Percentiles rank a stretch among this genome's conserved stretches.
These are phyloP conservation scores for Ursus arctos DNA, from an alignment of 2,113 vertebrate genomes.

Conservation along the genomic window DNA sequence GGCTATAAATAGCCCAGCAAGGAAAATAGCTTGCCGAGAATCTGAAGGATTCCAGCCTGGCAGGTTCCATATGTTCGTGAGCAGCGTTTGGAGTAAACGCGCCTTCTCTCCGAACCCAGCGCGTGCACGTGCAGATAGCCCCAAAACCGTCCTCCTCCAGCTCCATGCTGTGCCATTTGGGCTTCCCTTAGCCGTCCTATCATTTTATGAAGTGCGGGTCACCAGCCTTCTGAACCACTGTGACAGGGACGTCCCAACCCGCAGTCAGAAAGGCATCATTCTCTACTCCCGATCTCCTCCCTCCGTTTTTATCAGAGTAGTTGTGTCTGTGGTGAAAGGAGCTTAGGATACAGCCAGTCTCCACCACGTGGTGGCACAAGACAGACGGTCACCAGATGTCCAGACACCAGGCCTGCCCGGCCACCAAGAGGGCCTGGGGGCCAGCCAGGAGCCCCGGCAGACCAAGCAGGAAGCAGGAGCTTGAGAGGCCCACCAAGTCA, in stretches of 20 bases:
- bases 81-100: background rate
- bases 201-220: background rate
- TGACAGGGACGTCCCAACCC: background rate
- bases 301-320: too few species aligned
- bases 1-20: background rate
- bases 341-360: background rate
- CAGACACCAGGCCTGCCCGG: background rate
- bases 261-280: background rate
- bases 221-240: background rate
- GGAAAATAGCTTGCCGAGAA: background rate
- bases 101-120: background rate
- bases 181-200: background rate
- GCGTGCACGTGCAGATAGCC: rapidly evolving
- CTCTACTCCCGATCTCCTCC: background rate
- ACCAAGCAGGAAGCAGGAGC: background rate
- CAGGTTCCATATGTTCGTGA: background rate
- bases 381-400: background rate
- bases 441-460: background rate
- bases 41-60: background rate
- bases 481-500: background rate
- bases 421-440: background rate
- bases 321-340: background rate
- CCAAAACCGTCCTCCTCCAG: rapidly evolving
- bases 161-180: rapidly evolving
- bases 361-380: background rate